Percentiles rank a stretch among this genome's conserved stretches.
Conservation (phyloP, 1,140 invertebrate genomes). For the Drosophila sechellia region DNA sequence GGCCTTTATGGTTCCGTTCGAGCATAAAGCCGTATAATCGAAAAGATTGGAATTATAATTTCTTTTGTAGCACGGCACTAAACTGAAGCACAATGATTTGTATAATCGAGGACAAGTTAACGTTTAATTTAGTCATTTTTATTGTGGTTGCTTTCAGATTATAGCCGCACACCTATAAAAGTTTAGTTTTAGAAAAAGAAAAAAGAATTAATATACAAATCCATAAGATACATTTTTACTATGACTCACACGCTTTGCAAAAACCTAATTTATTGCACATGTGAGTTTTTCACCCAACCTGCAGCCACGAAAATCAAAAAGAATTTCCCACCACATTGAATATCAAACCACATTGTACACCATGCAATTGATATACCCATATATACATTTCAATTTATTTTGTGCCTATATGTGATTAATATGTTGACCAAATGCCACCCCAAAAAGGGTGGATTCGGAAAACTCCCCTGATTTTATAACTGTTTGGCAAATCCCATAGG, state of each 20-base stretch:
- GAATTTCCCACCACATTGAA: conserved; percentile 71
- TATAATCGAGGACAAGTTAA: conserved; percentile 29
- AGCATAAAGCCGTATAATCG: conserved; percentile 42
- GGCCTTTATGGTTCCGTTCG: conserved; percentile 52
- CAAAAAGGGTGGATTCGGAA: background rate
- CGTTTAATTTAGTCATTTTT: conserved; percentile 44
- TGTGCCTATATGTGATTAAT: conserved; percentile 77
- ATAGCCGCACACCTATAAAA: background rate
- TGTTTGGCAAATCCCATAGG: conserved; percentile 49
- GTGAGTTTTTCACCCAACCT: conserved; percentile 37
- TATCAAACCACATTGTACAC: conserved; percentile 45
- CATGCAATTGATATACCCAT: conserved; percentile 65
- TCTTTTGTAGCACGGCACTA: conserved; percentile 11
- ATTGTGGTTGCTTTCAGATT: background rate
- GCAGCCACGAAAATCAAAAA: conserved; percentile 23
- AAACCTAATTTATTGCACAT: conserved; percentile 32
- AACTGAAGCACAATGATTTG: conserved; percentile 5
- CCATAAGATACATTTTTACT: background rate
- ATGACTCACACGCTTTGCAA: conserved; percentile 7
- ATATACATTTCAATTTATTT: conserved; percentile 78
- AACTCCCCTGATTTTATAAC: conserved; percentile 13
- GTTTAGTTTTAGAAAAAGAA: too few species aligned
- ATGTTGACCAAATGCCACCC: conserved; percentile 26
- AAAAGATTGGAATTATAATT: conserved; percentile 14
- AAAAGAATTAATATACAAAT: too few species aligned